These are phyloP conservation scores for Microtus obscurus DNA, from an alignment of 2,797 vertebrate genomes.

Conservation along the genomic window DNA sequence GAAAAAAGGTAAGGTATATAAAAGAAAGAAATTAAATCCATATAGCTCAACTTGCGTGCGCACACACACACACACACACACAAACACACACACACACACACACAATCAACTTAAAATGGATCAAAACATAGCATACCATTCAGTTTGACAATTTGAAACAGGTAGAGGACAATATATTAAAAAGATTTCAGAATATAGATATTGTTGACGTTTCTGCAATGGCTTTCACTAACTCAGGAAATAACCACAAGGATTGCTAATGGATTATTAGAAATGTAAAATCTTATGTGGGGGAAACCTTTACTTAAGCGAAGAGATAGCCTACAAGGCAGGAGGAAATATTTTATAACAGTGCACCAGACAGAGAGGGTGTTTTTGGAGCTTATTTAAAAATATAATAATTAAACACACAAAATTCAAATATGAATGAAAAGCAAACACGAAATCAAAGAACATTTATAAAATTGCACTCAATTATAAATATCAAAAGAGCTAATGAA, in stretches of 20 bases:
- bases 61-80: not conserved
- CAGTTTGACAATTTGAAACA: not conserved
- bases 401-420: not conserved
- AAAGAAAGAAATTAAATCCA: not conserved
- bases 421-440: not conserved
- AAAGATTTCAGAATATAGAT: not conserved
- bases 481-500: not conserved
- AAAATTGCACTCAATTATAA: not conserved
- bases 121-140: too few species aligned
- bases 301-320: not conserved
- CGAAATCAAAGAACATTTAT: not conserved
- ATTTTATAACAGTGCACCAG: not conserved
- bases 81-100: not conserved
- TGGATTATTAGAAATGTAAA: not conserved
- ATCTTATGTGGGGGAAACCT: not conserved
- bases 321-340: too few species aligned
- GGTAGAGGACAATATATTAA: not conserved
- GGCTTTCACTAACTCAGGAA: not conserved
- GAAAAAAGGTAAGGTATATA: not conserved
- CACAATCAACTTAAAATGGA: not conserved
- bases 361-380: not conserved
- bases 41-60: too few species aligned
- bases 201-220: not conserved
- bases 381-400: too few species aligned
- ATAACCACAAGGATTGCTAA: not conserved